Conservation (phyloP, 2,797 vertebrate genomes). For the Argyrosomus regius region DNA sequence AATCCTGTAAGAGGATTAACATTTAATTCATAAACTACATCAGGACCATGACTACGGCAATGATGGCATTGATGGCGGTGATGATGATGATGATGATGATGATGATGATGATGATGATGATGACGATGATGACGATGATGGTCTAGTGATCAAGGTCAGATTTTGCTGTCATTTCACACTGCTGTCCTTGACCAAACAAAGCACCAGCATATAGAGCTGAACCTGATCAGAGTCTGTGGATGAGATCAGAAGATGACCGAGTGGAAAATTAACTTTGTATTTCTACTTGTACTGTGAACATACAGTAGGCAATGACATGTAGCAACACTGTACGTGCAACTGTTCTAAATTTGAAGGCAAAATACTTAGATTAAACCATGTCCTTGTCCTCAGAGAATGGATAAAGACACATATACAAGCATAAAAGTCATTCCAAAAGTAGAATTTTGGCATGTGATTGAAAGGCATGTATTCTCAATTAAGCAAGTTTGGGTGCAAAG, state of each 20-base stretch:
- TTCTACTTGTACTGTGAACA: not conserved
- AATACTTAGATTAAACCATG: not conserved
- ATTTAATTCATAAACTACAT: conserved; percentile 83
- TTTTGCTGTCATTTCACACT: conserved; percentile 29
- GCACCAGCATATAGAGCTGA: conserved; percentile 3
- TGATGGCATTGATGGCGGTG: conserved; percentile 44
- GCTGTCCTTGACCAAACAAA: conserved; percentile 4
- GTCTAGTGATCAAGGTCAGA: conserved; percentile 54
- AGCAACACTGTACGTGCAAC: not conserved
- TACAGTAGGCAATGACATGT: not conserved
- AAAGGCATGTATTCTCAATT: not conserved
- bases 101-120: conserved; percentile 11
- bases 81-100: conserved; percentile 17
- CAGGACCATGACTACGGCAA: conserved; percentile 66
- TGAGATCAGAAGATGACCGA: not conserved
- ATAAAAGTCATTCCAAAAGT: not conserved
- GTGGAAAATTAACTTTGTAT: not conserved
- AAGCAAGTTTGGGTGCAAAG: not conserved
- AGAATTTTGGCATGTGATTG: not conserved
- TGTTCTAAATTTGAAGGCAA: not conserved
- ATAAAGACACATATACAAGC: not conserved
- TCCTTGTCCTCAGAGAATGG: not conserved
- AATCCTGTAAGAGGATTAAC: conserved; percentile 83
- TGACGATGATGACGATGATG: conserved; percentile 12
- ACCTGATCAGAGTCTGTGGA: not conserved